Evolutionary conservation across 2,113 vertebrate species (phyloP), one percentile per base, ranked within the genome.

Genomic region (Naja naja): DNA sequence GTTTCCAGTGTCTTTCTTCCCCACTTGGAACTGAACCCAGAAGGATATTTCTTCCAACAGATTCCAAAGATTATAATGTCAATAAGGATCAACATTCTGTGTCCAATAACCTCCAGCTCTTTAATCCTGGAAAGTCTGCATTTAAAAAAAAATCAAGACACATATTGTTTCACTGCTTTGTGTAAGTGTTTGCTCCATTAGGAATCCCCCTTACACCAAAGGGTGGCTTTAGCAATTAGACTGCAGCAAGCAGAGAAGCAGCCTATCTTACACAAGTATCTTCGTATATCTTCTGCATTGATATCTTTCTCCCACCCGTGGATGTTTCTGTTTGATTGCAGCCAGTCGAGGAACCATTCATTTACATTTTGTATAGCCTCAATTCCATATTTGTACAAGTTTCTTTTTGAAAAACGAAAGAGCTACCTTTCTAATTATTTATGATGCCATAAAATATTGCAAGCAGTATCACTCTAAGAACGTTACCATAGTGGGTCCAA

Each of bases 361-460:
- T 23, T 91, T 93, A 93, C 91, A 58, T 45, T 34, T 27, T 52
- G 92, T 93, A 55, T 34, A 12, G n/a, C n/a, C 14, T 14, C 86
- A 52, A 1, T 49, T 6, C 14, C 47, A 87, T 52, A 30, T 87
- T 47, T 49, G 16, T 87, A 87, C 16, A 39, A 20, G 20, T 55
- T 56, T 20, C 3, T 39, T 60, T 60, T 60, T 39, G 88, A n/a
- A 89, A 88, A 20, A 39, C 23, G 52, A 22, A 53, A 89, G 20
- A 81, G 88, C 52, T 56, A 56, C 88, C 14, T 43, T 94, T 90
- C 3, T 49, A 92, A 74, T 18, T 95, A 74, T 87, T 96, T 95
- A 92, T 58, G 74, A 91, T 58, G 90, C 64, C 93, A 94, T 95
- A 94, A 96, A 97, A 91, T 27, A 85, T n/a, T 22, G 5, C 9